Conservation (phyloP, 2,113 vertebrate species). For the Syngnathus floridae region DNA sequence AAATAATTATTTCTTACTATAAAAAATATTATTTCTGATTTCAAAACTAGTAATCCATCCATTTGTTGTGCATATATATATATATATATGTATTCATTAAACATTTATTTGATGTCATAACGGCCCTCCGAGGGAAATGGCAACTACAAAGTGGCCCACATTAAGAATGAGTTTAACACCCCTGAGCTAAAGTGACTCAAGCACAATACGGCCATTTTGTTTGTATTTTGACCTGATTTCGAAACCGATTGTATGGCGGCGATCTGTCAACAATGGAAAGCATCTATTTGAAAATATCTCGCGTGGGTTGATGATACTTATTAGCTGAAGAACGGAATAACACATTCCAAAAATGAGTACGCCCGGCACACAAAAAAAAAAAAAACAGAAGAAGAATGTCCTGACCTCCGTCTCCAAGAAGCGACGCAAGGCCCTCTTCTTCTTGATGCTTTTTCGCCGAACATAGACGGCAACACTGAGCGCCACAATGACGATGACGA, state of each 20-base stretch:
- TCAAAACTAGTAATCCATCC: too few relatives aligned
- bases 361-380: background rate
- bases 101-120: too few relatives aligned
- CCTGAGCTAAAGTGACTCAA: background rate
- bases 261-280: background rate
- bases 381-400: too few relatives aligned
- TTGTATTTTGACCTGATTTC: background rate
- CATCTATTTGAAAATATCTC: background rate
- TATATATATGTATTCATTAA: too few relatives aligned
- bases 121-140: too few relatives aligned
- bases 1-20: too few relatives aligned
- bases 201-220: background rate
- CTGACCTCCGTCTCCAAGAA: conserved; percentile 98
- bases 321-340: background rate
- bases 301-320: background rate
- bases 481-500: conserved; percentile 87
- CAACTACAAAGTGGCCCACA: too few relatives aligned
- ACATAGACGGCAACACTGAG: conserved; percentile 86
- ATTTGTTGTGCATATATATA: too few relatives aligned
- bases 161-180: too few relatives aligned
- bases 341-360: background rate
- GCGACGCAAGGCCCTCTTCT: conserved; percentile 88
- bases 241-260: background rate
- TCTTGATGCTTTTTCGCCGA: conserved; percentile 92
- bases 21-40: too few relatives aligned